phyloP scores from a whole-genome alignment of 2,888 invertebrate genomes.

The Coenonympha glycerion region DNA sequence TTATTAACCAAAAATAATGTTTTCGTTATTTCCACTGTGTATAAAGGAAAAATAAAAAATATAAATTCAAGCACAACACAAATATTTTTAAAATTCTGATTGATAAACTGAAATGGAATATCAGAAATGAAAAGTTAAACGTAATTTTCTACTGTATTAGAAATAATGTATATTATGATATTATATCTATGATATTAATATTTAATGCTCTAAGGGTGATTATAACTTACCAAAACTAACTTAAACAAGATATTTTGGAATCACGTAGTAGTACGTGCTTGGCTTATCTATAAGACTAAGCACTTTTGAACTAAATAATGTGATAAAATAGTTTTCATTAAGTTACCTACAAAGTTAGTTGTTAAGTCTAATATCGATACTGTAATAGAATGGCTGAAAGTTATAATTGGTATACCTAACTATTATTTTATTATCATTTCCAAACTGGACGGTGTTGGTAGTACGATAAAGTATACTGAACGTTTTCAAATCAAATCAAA shows the following conservation, averaged over 20 bases:
- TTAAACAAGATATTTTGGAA: slow-evolving; percentile 1
- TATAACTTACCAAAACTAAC: slow-evolving; percentile 4
- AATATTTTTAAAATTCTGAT: no score
- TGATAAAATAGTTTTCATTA: not conserved
- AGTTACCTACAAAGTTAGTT: not conserved
- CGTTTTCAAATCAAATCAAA: no score
- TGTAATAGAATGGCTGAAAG: not conserved
- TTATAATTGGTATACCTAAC: no score
- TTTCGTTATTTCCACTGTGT: not conserved
- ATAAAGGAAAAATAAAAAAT: no score
- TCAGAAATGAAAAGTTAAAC: no score
- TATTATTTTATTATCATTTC: no score
- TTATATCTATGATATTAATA: not conserved
- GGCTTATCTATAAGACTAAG: not conserved
- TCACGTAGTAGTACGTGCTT: slow-evolving; percentile 5
- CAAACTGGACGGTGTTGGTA: no score
- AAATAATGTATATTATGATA: no score
- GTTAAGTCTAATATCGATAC: not conserved
- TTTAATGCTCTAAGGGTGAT: not conserved
- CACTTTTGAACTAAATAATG: slow-evolving; percentile 1
- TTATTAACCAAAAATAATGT: not conserved
- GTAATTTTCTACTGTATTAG: no score
- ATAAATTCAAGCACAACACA: not conserved
- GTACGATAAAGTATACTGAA: no score
- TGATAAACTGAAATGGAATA: no score